Evolutionary conservation across 2,113 vertebrate species (phyloP).

Genomic region (Pao palembangensis): DNA sequence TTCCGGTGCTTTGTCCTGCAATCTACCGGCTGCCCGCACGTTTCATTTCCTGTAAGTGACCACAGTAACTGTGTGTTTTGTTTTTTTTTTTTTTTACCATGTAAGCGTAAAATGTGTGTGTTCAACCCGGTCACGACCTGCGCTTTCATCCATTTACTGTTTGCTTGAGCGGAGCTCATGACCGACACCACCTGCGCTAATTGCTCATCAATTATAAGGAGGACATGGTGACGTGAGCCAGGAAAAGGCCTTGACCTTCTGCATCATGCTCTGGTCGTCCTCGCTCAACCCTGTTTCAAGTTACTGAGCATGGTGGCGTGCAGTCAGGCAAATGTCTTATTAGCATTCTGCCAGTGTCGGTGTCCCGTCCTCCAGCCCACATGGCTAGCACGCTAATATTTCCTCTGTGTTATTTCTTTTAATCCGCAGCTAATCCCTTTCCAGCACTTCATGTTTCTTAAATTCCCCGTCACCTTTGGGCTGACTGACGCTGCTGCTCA

Average conservation of each 20-base stretch:
- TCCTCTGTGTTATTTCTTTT: slow-evolving; percentile 25
- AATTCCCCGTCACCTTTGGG: slow-evolving; percentile 29
- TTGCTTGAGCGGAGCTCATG: slow-evolving; percentile 44
- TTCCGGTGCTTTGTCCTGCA: background rate
- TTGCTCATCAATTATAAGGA: slow-evolving; percentile 71
- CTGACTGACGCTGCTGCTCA: slow-evolving; percentile 14
- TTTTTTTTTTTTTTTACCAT: background rate
- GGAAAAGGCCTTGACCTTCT: slow-evolving; percentile 52
- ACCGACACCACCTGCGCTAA: slow-evolving; percentile 63
- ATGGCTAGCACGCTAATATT: slow-evolving; percentile 22
- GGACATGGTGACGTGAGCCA: slow-evolving; percentile 34
- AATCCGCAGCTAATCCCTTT: slow-evolving; percentile 31
- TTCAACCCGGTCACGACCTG: slow-evolving; percentile 23
- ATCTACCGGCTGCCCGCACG: slow-evolving; percentile 6
- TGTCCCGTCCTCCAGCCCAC: slow-evolving; percentile 24
- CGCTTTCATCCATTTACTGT: slow-evolving; percentile 35
- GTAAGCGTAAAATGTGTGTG: background rate
- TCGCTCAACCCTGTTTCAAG: slow-evolving; percentile 5
- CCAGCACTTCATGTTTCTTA: slow-evolving; percentile 22
- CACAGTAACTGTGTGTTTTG: slow-evolving; percentile 1
- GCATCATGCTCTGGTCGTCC: slow-evolving; percentile 40
- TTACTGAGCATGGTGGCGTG: slow-evolving; percentile 46
- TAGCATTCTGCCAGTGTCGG: slow-evolving; percentile 33
- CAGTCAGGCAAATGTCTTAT: slow-evolving; percentile 24
- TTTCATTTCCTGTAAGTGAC: slow-evolving; percentile 4